Percentiles rank a stretch among this genome's conserved stretches.
These are phyloP conservation scores for Prunella strophiata DNA, from an alignment of 2,797 vertebrate genomes.

Conservation along the genomic window DNA sequence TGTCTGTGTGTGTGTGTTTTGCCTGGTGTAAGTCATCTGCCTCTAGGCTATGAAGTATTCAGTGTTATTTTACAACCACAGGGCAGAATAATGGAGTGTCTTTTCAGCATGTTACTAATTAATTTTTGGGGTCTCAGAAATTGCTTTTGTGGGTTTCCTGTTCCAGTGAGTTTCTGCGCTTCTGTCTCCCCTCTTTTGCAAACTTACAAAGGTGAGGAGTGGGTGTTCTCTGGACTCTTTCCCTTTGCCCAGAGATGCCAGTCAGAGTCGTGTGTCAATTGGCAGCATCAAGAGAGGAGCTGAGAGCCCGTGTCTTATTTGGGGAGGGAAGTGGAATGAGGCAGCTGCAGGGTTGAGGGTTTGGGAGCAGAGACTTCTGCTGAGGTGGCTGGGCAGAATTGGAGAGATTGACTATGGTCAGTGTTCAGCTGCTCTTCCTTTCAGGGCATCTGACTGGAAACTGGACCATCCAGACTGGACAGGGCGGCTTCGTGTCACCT, in stretches of 20 bases:
- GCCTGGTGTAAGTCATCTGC: not conserved
- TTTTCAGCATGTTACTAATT: not conserved
- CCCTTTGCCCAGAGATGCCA: not conserved
- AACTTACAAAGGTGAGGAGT: not conserved
- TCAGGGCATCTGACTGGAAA: slow-evolving; percentile 96
- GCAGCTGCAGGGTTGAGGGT: not conserved
- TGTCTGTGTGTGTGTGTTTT: not conserved
- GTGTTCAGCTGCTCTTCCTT: not conserved
- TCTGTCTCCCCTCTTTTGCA: not conserved
- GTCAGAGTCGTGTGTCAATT: not conserved
- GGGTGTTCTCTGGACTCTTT: not conserved
- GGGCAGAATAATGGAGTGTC: not conserved
- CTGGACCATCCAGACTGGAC: slow-evolving; percentile 95
- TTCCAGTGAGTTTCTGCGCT: not conserved
- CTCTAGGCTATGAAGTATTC: not conserved
- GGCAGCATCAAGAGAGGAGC: not conserved
- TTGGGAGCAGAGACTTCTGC: not conserved
- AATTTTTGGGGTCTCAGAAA: not conserved
- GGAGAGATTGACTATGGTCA: not conserved
- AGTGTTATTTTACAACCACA: not conserved
- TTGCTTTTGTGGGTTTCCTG: not conserved
- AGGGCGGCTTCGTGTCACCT: slow-evolving; percentile 91
- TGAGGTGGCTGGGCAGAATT: not conserved
- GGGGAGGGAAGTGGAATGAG: not conserved
- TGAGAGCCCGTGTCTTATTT: not conserved